phyloP scores from a whole-genome alignment of 2,797 vertebrate genomes.

The Periophthalmus magnuspinnatus region DNA sequence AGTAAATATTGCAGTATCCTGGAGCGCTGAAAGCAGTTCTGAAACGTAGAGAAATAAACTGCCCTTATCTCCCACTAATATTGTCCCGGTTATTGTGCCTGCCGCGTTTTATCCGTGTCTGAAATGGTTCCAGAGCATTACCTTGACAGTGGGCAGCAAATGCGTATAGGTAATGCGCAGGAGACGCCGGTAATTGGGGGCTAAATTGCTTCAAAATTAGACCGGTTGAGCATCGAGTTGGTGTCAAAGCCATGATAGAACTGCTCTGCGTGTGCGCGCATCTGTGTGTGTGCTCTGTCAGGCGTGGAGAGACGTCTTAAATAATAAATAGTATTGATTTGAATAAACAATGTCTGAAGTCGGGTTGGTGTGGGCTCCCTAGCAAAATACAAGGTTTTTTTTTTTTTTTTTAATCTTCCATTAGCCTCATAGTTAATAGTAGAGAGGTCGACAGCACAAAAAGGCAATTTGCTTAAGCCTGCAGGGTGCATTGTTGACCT shows the following conservation, averaged over 20 bases:
- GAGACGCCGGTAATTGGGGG: slow-evolving; percentile 70
- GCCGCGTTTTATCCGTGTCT: slow-evolving; percentile 18
- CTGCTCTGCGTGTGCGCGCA: neutral
- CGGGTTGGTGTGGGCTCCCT: neutral
- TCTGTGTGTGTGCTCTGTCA: slow-evolving; percentile 13
- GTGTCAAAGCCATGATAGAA: slow-evolving; percentile 37
- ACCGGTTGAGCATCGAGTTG: slow-evolving; percentile 45
- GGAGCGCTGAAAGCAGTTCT: neutral
- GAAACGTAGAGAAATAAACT: slow-evolving; percentile 1
- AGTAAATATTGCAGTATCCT: neutral
- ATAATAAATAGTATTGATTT: slow-evolving; percentile 17
- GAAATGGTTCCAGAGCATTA: slow-evolving; percentile 47
- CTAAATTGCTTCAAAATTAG: slow-evolving; percentile 69
- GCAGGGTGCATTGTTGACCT: neutral
- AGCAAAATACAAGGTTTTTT: neutral
- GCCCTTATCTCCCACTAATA: slow-evolving; percentile 10
- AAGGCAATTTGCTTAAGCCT: slow-evolving; percentile 6
- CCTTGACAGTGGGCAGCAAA: slow-evolving; percentile 56
- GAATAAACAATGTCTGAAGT: slow-evolving; percentile 6
- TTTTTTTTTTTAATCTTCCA: neutral
- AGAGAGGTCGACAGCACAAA: neutral
- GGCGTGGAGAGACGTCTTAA: neutral
- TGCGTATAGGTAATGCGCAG: slow-evolving; percentile 59
- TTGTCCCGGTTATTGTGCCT: slow-evolving; percentile 3
- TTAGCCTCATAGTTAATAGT: neutral